A percentile compares a stretch with the other conserved stretches of the same genome.
Evolutionary conservation across 2,797 vertebrate genomes (phyloP).

Genomic region (Enteromius trimaculatus): DNA sequence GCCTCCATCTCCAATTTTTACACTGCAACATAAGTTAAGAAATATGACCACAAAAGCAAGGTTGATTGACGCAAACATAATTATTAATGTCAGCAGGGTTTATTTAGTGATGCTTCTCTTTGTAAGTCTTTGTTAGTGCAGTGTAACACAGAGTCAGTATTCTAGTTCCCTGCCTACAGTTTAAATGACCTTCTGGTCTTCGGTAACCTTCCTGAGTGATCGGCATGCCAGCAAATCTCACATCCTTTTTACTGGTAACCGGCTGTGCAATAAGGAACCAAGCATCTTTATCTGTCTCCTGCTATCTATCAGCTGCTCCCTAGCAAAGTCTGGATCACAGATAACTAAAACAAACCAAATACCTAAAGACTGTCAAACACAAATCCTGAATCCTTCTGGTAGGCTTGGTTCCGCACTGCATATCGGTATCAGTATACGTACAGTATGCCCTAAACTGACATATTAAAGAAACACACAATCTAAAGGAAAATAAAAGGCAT

Average conservation of each 20-base stretch:
- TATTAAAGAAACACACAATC: slow-evolving; percentile 38
- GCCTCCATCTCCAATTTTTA: too few relatives aligned
- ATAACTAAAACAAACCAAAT: slow-evolving; percentile 42
- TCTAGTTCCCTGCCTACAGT: neutral
- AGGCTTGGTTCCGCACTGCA: slow-evolving; percentile 8
- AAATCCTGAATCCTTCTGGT: neutral
- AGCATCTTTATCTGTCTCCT: slow-evolving; percentile 26
- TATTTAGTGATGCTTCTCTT: neutral
- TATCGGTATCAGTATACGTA: slow-evolving; percentile 44
- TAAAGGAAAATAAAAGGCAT: slow-evolving; percentile 38
- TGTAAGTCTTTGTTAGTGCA: neutral
- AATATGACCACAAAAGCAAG: neutral
- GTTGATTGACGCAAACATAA: neutral
- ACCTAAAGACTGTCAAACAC: slow-evolving; percentile 24
- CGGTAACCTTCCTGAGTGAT: neutral
- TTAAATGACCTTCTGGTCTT: slow-evolving; percentile 16
- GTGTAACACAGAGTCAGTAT: neutral
- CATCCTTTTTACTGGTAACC: slow-evolving; percentile 16
- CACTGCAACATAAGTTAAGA: neutral
- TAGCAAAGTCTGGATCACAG: slow-evolving; percentile 24
- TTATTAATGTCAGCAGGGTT: neutral
- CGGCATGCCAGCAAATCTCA: slow-evolving; percentile 14
- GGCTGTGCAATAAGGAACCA: slow-evolving; percentile 18
- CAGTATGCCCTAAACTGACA: slow-evolving; percentile 45
- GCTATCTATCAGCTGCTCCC: slow-evolving; percentile 24